A percentile compares a stretch with the other conserved stretches of the same genome.
Conservation (phyloP, 2,113 vertebrate species). For the Engystomops pustulosus region DNA sequence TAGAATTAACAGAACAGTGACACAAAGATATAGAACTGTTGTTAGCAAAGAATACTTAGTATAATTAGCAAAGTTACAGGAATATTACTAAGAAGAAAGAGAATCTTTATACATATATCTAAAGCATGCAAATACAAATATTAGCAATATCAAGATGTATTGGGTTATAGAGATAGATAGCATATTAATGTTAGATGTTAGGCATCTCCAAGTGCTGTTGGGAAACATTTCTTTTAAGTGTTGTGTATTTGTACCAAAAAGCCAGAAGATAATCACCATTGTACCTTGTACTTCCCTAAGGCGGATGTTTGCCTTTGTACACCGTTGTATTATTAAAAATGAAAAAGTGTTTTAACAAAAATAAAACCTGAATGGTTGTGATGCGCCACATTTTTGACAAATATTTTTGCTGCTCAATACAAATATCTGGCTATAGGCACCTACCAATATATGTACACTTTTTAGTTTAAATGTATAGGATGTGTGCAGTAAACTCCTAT, state of each 20-base stretch:
- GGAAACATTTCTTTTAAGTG: not conserved
- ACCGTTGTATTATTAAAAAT: too few relatives aligned
- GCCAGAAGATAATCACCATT: slow-evolving; percentile 26
- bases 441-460: too few relatives aligned
- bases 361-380: too few relatives aligned
- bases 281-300: too few relatives aligned
- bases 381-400: too few relatives aligned
- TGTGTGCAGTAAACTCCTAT: not conserved
- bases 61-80: slow-evolving; percentile 75
- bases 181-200: slow-evolving; percentile 61
- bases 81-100: slow-evolving; percentile 71
- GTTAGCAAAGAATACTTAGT: slow-evolving; percentile 84
- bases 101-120: slow-evolving; percentile 66
- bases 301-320: too few relatives aligned
- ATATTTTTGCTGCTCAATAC: too few relatives aligned
- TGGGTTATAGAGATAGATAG: slow-evolving; percentile 61
- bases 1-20: slow-evolving; percentile 96
- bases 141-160: slow-evolving; percentile 71
- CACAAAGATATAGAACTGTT: slow-evolving; percentile 80
- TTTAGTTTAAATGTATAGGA: too few relatives aligned
- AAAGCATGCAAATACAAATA: slow-evolving; percentile 76
- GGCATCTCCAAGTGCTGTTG: slow-evolving; percentile 64
- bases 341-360: too few relatives aligned
- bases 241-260: slow-evolving; percentile 49
- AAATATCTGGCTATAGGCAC: too few relatives aligned